Conservation (phyloP, 2,113 vertebrate species). For the Arizona elegans region DNA sequence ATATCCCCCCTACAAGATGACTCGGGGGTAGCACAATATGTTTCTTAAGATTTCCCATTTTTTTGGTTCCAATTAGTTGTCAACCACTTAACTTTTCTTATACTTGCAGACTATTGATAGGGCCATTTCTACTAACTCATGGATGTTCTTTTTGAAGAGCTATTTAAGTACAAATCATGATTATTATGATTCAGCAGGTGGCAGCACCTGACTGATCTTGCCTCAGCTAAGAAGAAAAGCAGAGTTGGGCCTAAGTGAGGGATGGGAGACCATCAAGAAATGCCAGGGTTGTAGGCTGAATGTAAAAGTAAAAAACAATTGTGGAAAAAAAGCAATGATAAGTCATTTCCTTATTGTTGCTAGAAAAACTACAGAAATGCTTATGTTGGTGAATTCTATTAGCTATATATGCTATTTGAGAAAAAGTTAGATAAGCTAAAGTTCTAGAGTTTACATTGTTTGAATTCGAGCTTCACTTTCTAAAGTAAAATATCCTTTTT, state of each 20-base stretch:
- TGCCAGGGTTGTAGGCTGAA: not conserved
- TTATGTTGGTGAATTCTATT: not conserved
- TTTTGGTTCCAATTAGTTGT: not conserved
- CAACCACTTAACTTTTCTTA: not conserved
- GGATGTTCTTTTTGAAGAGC: not conserved
- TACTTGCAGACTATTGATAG: not conserved
- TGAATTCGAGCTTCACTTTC: not conserved
- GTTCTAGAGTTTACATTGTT: not conserved
- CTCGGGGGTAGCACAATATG: not conserved
- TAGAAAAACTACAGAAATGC: not conserved
- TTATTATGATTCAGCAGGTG: not conserved
- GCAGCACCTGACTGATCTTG: not conserved
- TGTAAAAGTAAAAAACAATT: not conserved
- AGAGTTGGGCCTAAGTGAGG: not conserved
- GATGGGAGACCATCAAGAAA: not conserved
- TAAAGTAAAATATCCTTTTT: not conserved
- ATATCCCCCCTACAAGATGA: not conserved
- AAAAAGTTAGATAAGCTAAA: not conserved
- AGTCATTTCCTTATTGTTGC: not conserved
- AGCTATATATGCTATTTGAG: not conserved
- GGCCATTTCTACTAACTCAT: not conserved
- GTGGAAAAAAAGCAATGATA: not conserved
- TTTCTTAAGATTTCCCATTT: not conserved
- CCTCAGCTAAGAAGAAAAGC: not conserved
- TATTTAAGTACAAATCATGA: not conserved